phyloP scores from a whole-genome alignment of 1,140 invertebrate genomes.

The Temnothorax longispinosus region DNA sequence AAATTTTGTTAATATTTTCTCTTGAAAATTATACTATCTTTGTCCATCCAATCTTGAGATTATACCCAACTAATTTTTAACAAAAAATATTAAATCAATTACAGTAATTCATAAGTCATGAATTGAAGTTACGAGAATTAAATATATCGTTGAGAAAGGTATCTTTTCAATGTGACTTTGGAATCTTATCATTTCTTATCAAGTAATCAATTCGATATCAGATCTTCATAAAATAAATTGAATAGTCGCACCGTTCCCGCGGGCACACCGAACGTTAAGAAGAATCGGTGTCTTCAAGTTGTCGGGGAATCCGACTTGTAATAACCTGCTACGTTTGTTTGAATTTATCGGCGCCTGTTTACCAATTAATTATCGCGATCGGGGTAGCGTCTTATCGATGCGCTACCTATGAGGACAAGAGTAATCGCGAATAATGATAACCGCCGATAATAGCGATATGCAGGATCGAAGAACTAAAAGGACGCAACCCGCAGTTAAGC shows the following conservation, averaged over 20 bases:
- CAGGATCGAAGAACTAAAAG: neutral
- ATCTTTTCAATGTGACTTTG: neutral
- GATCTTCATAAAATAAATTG: conserved; percentile 36
- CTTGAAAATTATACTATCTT: too few relatives aligned
- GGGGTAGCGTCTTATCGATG: conserved; percentile 23
- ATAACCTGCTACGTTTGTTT: conserved; percentile 60
- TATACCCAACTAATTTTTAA: too few relatives aligned
- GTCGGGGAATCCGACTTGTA: conserved; percentile 43
- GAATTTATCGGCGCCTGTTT: conserved; percentile 55
- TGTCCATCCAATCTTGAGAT: too few relatives aligned
- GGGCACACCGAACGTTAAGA: neutral
- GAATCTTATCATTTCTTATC: conserved; percentile 40
- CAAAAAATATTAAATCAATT: neutral
- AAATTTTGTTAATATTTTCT: too few relatives aligned
- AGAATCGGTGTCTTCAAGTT: conserved; percentile 26
- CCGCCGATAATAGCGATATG: neutral
- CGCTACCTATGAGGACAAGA: conserved; percentile 29
- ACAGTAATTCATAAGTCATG: neutral
- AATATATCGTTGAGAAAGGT: neutral
- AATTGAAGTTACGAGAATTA: neutral
- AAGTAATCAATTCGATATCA: neutral
- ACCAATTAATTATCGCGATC: conserved; percentile 57
- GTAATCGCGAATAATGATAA: conserved; percentile 42
- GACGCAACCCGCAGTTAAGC: neutral
- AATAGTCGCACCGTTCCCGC: conserved; percentile 21